These are phyloP conservation scores for Dryocosmus kuriphilus DNA, from an alignment of 2,888 invertebrate genomes.

Conservation along the genomic window DNA sequence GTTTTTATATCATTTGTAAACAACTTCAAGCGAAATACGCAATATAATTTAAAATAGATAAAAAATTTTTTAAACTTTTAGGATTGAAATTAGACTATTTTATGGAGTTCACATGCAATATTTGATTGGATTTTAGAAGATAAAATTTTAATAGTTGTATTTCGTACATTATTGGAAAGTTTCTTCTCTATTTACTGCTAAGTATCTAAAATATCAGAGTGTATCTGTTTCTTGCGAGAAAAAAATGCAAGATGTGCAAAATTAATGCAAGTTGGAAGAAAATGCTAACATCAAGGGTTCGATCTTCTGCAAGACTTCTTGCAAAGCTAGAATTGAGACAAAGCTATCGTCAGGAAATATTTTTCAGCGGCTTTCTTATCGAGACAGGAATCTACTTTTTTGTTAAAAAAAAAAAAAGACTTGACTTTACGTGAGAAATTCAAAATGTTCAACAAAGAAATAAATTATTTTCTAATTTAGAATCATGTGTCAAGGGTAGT, in stretches of 20 bases:
- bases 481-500: too few species aligned
- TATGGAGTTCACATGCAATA: too few species aligned
- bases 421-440: neutral
- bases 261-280: neutral
- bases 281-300: neutral
- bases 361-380: neutral
- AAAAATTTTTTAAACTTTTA: too few species aligned
- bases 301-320: neutral
- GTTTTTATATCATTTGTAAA: too few species aligned
- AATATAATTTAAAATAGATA: too few species aligned
- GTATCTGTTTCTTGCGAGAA: neutral
- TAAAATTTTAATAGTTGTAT: too few species aligned
- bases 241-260: neutral
- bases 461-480: too few species aligned
- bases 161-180: too few species aligned
- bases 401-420: neutral
- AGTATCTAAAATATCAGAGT: neutral
- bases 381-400: neutral
- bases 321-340: neutral
- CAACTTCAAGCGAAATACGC: too few species aligned
- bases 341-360: neutral
- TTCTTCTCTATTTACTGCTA: too few species aligned
- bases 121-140: too few species aligned
- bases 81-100: too few species aligned
- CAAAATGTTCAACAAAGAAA: neutral